A percentile compares a stretch with the other conserved stretches of the same genome.
Evolutionary conservation across 2,113 vertebrate genomes (phyloP).

Genomic region (Nesogale talazaci): DNA sequence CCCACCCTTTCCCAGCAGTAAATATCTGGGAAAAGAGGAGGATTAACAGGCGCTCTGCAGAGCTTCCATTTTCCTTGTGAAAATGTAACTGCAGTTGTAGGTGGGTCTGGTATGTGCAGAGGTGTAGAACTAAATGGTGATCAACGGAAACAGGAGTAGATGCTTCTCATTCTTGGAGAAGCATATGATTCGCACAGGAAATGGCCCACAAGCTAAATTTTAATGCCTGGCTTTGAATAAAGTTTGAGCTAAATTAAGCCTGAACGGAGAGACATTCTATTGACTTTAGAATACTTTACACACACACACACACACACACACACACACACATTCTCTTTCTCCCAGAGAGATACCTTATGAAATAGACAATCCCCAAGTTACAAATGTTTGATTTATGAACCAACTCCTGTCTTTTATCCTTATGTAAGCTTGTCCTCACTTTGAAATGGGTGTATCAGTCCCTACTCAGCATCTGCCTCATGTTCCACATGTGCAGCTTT

Average conservation of each 20-base stretch:
- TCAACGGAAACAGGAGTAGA: not conserved
- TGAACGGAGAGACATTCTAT: not conserved
- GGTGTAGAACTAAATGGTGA: not conserved
- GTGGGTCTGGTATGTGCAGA: not conserved
- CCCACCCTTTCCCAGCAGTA: constrained; percentile 23
- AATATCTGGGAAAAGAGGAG: constrained; percentile 56
- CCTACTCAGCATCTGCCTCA: too few relatives aligned
- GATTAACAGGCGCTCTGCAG: not conserved
- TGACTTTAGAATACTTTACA: not conserved
- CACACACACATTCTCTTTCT: not conserved
- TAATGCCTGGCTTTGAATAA: not conserved
- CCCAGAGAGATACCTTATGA: not conserved
- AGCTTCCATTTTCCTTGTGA: not conserved
- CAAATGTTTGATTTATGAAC: too few relatives aligned
- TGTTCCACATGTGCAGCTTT: too few relatives aligned
- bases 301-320: not conserved
- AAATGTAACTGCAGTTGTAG: not conserved
- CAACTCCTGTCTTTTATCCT: too few relatives aligned
- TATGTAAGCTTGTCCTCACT: too few relatives aligned
- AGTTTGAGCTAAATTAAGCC: not conserved
- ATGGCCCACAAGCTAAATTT: not conserved
- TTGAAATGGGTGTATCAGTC: too few relatives aligned
- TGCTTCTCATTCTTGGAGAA: not conserved
- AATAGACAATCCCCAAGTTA: not conserved
- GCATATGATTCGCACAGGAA: too few relatives aligned